phyloP scores from a whole-genome alignment of 1,140 invertebrate species.

The Acarapis woodi region DNA sequence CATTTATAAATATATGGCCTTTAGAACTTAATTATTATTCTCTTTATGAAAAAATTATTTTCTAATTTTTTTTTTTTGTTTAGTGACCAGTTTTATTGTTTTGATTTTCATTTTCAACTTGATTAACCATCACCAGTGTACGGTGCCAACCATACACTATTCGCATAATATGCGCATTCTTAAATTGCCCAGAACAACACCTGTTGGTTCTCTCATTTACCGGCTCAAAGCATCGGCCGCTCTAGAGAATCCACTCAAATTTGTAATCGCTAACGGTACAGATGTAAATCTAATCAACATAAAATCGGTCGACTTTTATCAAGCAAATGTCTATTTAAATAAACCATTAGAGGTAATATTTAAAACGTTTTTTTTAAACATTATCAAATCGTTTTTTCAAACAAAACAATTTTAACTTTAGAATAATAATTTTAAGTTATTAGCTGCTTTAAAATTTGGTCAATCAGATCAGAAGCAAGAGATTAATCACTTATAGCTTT shows the following conservation, averaged over 20 bases:
- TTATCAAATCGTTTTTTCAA: neutral
- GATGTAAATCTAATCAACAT: slow-evolving; percentile 11
- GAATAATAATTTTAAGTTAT: too few relatives aligned
- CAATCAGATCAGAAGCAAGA: too few relatives aligned
- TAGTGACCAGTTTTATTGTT: too few relatives aligned
- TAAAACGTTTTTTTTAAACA: too few relatives aligned
- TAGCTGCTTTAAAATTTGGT: too few relatives aligned
- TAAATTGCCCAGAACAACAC: slow-evolving; percentile 12
- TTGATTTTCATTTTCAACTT: too few relatives aligned
- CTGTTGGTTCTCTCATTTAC: slow-evolving; percentile 37
- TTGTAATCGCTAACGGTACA: slow-evolving; percentile 9
- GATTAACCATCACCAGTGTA: too few relatives aligned
- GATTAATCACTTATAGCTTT: too few relatives aligned
- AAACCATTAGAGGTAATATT: slow-evolving; percentile 10
- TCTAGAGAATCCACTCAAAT: slow-evolving; percentile 27
- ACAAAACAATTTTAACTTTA: neutral
- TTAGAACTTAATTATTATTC: too few relatives aligned
- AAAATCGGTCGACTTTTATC: slow-evolving; percentile 9
- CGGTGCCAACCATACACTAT: slow-evolving; percentile 14
- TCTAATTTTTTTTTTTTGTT: too few relatives aligned
- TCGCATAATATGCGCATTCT: slow-evolving; percentile 15
- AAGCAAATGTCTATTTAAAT: slow-evolving; percentile 13
- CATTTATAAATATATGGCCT: too few relatives aligned
- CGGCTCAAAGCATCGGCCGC: slow-evolving; percentile 52
- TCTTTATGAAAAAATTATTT: too few relatives aligned